Evolutionary conservation across 2,797 vertebrate species (phyloP).

Genomic region (Mycteria americana): DNA sequence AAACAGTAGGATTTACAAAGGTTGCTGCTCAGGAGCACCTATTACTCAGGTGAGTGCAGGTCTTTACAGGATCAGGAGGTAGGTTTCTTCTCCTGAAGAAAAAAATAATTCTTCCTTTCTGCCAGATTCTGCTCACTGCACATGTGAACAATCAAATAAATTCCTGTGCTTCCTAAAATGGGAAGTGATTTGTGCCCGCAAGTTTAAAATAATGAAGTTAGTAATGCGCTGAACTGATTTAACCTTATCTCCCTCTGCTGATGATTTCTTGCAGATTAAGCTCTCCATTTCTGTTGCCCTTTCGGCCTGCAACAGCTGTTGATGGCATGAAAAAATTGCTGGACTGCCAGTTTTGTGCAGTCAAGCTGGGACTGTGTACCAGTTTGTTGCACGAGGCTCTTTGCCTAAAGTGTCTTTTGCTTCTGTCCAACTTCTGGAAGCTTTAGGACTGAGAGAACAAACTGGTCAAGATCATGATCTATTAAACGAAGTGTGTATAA

Average conservation of each 20-base stretch:
- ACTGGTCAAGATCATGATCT: neutral
- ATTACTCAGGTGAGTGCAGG: neutral
- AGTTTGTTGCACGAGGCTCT: neutral
- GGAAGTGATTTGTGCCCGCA: neutral
- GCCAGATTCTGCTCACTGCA: neutral
- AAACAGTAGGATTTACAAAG: neutral
- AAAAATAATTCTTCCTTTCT: neutral
- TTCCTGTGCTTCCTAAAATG: neutral
- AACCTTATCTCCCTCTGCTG: neutral
- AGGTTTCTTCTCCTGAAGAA: neutral
- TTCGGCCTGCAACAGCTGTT: neutral
- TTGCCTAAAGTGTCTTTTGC: neutral
- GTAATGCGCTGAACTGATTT: neutral
- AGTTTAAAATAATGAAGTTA: neutral
- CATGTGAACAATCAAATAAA: neutral
- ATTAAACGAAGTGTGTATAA: accelerated
- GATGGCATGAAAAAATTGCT: neutral
- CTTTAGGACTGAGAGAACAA: neutral
- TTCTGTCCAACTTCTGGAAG: neutral
- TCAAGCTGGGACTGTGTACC: too few relatives aligned
- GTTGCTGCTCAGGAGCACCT: neutral
- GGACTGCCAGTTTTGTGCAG: neutral
- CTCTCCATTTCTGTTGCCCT: neutral
- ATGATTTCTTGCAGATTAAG: constrained; percentile 3
- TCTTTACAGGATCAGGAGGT: neutral